These are phyloP conservation scores for Helicolenus hilgendorfi DNA, from an alignment of 2,797 vertebrate species.

Conservation along the genomic window DNA sequence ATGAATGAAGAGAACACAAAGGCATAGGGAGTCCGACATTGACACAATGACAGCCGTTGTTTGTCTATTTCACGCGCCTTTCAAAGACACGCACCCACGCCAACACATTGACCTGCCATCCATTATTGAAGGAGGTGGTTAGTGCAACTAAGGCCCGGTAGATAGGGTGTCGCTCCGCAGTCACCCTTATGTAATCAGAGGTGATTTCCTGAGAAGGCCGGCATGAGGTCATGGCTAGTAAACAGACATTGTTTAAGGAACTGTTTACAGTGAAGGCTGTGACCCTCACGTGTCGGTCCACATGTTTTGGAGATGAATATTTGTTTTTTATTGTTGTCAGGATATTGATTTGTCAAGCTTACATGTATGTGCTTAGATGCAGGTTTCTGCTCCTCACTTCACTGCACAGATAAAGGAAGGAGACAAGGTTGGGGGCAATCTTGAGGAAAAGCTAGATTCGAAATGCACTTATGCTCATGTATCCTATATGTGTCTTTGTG, in stretches of 20 bases:
- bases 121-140: conserved; percentile 80
- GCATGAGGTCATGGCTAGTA: conserved; percentile 63
- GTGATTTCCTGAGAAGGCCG: conserved; percentile 61
- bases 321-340: background rate
- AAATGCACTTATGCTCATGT: conserved; percentile 19
- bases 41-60: conserved; percentile 36
- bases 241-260: conserved; percentile 25
- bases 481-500: conserved; percentile 45
- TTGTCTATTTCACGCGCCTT: conserved; percentile 39
- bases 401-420: conserved; percentile 7
- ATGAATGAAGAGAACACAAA: conserved; percentile 11
- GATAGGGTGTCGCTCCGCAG: conserved; percentile 70
- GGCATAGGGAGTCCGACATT: background rate
- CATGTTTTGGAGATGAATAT: background rate
- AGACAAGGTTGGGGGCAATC: conserved; percentile 4
- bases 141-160: conserved; percentile 38
- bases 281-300: background rate
- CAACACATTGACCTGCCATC: conserved; percentile 67
- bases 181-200: conserved; percentile 75
- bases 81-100: conserved; percentile 50
- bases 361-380: background rate
- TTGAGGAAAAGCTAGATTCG: background rate
- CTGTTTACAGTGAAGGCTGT: background rate
- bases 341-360: background rate
- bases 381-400: background rate